Evolutionary conservation across 1,140 invertebrate genomes (phyloP).

Genomic region (Cotesia vestalis): DNA sequence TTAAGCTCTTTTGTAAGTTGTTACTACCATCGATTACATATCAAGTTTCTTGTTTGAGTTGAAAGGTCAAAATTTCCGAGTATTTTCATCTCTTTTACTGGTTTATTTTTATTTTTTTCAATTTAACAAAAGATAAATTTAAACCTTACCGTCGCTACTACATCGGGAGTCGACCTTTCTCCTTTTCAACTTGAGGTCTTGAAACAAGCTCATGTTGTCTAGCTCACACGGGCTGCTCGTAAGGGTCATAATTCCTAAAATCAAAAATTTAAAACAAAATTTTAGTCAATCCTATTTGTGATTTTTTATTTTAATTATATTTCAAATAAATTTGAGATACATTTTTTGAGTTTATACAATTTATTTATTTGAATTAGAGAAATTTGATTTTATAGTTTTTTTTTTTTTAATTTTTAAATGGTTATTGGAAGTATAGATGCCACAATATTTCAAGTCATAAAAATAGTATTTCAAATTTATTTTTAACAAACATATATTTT

Average conservation of each 20-base stretch:
- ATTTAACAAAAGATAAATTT: neutral
- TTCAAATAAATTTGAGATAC: neutral
- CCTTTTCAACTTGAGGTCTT: slow-evolving; percentile 97
- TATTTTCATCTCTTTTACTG: slow-evolving; percentile 1
- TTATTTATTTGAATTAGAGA: neutral
- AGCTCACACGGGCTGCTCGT: slow-evolving; percentile 92
- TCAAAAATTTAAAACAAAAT: slow-evolving; percentile 44
- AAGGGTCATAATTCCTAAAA: slow-evolving; percentile 95
- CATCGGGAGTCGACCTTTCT: slow-evolving; percentile 95
- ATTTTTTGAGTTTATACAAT: neutral
- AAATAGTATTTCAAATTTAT: too few relatives aligned
- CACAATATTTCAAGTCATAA: too few relatives aligned
- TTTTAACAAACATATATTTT: too few relatives aligned
- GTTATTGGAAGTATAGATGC: too few relatives aligned
- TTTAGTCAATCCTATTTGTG: neutral
- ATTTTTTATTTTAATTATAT: slow-evolving; percentile 8
- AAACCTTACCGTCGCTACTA: slow-evolving; percentile 87
- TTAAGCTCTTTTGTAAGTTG: too few relatives aligned
- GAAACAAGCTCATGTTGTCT: slow-evolving; percentile 98
- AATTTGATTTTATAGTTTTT: too few relatives aligned
- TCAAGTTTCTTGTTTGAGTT: too few relatives aligned
- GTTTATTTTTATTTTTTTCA: neutral
- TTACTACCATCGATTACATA: too few relatives aligned
- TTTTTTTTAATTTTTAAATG: too few relatives aligned
- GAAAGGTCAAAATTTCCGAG: neutral